Conservation (phyloP, 2,113 vertebrate genomes). For the Toxotes chatareus region DNA sequence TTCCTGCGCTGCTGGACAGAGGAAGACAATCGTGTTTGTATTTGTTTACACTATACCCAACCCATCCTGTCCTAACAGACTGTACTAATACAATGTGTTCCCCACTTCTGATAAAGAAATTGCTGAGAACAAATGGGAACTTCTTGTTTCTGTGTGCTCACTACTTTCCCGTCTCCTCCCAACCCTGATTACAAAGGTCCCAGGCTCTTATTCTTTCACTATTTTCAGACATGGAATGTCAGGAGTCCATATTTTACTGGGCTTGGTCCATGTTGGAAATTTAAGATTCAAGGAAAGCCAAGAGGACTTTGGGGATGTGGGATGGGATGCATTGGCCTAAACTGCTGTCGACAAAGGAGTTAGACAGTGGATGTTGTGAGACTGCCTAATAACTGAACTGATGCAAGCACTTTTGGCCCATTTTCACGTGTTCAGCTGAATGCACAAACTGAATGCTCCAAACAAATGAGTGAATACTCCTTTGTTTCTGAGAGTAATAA, state of each 20-base stretch:
- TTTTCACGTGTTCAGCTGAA: neutral
- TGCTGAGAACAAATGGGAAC: conserved; percentile 49
- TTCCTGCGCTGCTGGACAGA: conserved; percentile 14
- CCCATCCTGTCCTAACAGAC: conserved; percentile 54
- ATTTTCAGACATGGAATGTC: neutral
- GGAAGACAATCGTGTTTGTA: conserved; percentile 16
- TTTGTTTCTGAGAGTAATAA: neutral
- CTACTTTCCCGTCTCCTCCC: conserved; percentile 14
- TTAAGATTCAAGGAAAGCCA: neutral
- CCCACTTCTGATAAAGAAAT: conserved; percentile 68
- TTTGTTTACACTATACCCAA: conserved; percentile 28
- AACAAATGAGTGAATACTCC: neutral
- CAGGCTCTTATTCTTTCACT: neutral
- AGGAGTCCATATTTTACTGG: neutral
- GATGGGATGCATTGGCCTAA: neutral
- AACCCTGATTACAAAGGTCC: conserved; percentile 2
- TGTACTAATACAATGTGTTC: conserved; percentile 75
- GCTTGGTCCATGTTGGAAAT: neutral
- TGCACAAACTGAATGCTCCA: neutral
- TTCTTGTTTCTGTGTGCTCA: conserved; percentile 26
- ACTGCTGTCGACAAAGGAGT: neutral
- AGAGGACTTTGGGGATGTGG: neutral
- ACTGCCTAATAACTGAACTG: neutral
- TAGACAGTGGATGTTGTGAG: neutral
- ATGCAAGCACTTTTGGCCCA: neutral